phyloP scores from a whole-genome alignment of 1,140 invertebrate species.

The Stegodyphus dumicola region DNA sequence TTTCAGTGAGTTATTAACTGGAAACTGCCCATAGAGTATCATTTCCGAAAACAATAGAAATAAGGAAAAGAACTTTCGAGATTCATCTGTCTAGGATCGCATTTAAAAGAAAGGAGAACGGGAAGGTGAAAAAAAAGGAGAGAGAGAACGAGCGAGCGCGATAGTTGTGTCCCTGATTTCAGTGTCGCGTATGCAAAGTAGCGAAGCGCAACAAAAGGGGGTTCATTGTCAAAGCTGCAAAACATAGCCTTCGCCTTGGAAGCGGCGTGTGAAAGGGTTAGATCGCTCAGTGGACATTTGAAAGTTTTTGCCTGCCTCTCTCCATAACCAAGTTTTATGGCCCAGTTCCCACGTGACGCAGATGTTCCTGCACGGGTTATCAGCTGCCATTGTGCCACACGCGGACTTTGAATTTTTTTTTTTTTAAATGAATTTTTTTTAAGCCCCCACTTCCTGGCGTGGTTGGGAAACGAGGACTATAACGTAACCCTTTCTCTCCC shows the following conservation, averaged over 20 bases:
- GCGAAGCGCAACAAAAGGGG: not conserved
- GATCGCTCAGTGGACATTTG: conserved; percentile 43
- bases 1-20: no score
- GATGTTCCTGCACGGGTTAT: conserved; percentile 58
- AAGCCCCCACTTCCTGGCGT: conserved; percentile 59
- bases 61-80: no score
- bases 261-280: conserved; percentile 43
- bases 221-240: conserved; percentile 21
- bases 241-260: conserved; percentile 30
- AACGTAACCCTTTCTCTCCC: conserved; percentile 57
- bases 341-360: conserved; percentile 61
- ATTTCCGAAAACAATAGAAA: no score
- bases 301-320: conserved; percentile 32
- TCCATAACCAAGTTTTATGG: conserved; percentile 56
- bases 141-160: no score
- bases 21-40: no score
- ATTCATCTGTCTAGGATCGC: no score
- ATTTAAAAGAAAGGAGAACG: no score
- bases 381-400: conserved; percentile 56
- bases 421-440: conserved; percentile 45
- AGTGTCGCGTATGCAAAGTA: conserved; percentile 4
- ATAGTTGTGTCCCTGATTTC: no score
- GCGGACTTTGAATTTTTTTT: conserved; percentile 37
- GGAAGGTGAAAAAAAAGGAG: no score
- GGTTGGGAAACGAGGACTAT: conserved; percentile 44